Conservation (phyloP, 2,888 invertebrate genomes). For the Phoronis australis region DNA sequence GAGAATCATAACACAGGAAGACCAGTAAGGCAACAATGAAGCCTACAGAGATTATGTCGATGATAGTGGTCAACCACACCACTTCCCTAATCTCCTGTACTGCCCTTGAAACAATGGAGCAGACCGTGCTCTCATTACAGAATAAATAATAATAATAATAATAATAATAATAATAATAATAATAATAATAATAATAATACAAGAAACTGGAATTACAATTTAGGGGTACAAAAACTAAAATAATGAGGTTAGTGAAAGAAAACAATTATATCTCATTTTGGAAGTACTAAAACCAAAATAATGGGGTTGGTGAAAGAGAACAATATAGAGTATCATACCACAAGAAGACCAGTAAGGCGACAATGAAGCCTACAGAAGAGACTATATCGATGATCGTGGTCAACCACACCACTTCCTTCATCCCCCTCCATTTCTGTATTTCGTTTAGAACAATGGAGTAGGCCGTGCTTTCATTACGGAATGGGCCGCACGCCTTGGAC, state of each 20-base stretch:
- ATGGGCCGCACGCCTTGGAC: constrained; percentile 44
- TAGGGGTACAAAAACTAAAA: too few relatives aligned
- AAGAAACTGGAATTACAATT: too few relatives aligned
- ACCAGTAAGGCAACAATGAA: constrained; percentile 36
- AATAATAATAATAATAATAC: background rate
- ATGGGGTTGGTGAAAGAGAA: too few relatives aligned
- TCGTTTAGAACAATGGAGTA: constrained; percentile 34
- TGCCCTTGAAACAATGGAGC: constrained; percentile 29
- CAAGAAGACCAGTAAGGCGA: constrained; percentile 32
- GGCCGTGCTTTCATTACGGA: constrained; percentile 23
- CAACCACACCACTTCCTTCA: constrained; percentile 15
- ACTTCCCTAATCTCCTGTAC: constrained; percentile 16
- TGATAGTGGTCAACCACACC: constrained; percentile 19
- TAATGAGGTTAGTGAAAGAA: too few relatives aligned
- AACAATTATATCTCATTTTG: too few relatives aligned
- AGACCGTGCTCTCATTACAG: constrained; percentile 26
- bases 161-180: background rate
- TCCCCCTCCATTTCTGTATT: constrained; percentile 24
- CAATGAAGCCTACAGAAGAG: constrained; percentile 38
- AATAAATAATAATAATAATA: background rate
- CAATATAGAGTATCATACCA: constrained; percentile 28
- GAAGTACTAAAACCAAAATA: too few relatives aligned
- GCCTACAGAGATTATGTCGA: constrained; percentile 34
- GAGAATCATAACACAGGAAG: constrained; percentile 30
- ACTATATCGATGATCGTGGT: constrained; percentile 29